Evolutionary conservation across 2,888 invertebrate genomes (phyloP), one percentile per base, ranked within the genome.

Genomic region (Neoascia interrupta): DNA sequence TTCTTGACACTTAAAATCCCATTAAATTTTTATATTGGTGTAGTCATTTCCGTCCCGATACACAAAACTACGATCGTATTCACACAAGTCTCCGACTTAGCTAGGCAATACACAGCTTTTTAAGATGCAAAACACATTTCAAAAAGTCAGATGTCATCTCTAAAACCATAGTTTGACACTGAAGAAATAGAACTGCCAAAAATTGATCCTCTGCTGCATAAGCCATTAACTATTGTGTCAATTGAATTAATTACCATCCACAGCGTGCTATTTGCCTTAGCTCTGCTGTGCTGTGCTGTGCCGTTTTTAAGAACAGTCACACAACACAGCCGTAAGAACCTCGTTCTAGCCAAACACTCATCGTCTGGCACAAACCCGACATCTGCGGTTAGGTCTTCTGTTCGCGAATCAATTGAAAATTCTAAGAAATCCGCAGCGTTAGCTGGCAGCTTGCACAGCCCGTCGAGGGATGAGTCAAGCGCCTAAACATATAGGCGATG

Each of bases 401-500:
- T 45, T 73, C 11, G 37, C 73, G 51, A 79, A 73, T 79, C 79
- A 79, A 73, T 47, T 73, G 3, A 61, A n/a, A 79, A 58, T 79
- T 79, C 79, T 73, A 18, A 79, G 73, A 79, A 79, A 73, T 73
- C 49, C 36, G 15, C 39, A 60, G 23, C 19, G 34, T 19, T 66
- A 79, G 66, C 53, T 61, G 73, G 54, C 79, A 73, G 72, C 41
- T 53, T 34, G 31, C 19, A n/a, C n/a, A 39, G 45, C 21, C 58
- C 56, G 37, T 36, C 37, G 13, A 51, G 11, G 47, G 41, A 73
- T 79, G 79, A 79, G 79, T 79, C 79, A 79, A 73, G 60, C 66
- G 73, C 79, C 79, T 79, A 79, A 79, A 79, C 66, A 68, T 79
- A 79, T 79, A 73, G 79, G 34, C 79, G 73, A 73, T 73, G 79